Base-by-base conservation (phyloP, 2,797 vertebrate genomes). In the Darevskia mixta region DNA sequence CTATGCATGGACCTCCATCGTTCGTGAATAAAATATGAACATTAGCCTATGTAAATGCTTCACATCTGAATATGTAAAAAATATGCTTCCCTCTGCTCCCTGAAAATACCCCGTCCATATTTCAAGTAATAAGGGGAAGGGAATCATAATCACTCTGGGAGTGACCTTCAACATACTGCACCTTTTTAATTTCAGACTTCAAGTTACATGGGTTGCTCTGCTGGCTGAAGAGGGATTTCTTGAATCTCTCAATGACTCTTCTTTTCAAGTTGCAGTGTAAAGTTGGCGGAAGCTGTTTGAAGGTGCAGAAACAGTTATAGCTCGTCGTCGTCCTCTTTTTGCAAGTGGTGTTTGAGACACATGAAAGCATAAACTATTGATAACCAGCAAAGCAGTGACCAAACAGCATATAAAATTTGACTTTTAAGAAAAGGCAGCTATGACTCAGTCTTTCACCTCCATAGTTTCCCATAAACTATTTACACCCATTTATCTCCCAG, bases 121-220 rank as follows among this genome's bases (percentile, higher is more conserved):
- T 58, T 79, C 10, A 90, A 91, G 82, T 2, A 69, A 25, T 79
- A 71, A 72, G 72, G n/a, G 64, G 18, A 15, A 55, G 49, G 11
- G 85, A 29, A 87, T 4, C 79, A 93, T 76, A 4, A 29, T 0
- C 0, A 76, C 1, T 4, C 32, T 9, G 29, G 27, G 23, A 82
- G 8, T 23, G 84, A 69, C 1, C 27, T 86, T 77, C n/a, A 29
- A 3, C 88, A 55, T 69, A 92, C 86, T 43, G 38, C 66, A 99
- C 97, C 97, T 98, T 98, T 96, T 97, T 98, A 85, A 98, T 97
- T 96, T 98, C 98, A 92, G 95, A 96, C 92, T 98, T 99, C 91
- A 99, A 95, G 91, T 96, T 95, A 95, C 95, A 97, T 0, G 98
- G 97, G 90, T 98, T 97, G 71, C 97, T 99, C 84, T 97, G 97